Evolutionary conservation across 1,140 invertebrate species (phyloP), one percentile per base, ranked within the genome.

Genomic region (Atopsyche davidsoni): DNA sequence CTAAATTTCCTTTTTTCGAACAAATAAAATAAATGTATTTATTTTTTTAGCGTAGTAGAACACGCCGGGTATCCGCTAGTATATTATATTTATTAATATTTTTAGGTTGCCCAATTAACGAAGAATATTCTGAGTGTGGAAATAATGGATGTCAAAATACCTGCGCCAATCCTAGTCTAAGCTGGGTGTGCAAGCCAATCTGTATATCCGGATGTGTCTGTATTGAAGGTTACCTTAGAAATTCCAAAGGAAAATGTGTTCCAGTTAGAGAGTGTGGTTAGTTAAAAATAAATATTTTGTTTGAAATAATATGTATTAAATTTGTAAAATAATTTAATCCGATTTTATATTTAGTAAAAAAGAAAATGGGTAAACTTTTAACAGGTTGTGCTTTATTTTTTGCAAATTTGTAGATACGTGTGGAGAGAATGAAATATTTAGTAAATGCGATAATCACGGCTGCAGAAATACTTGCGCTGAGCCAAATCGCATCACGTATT

Each of bases 91-190:
- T n/a, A n/a, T n/a, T n/a, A n/a, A n/a, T n/a, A n/a, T n/a, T n/a
- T n/a, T n/a, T n/a, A n/a, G n/a, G n/a, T n/a, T n/a, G n/a, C n/a
- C n/a, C n/a, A n/a, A n/a, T n/a, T n/a, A n/a, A 43, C 21, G 21
- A 43, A 43, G 21, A 23, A 4, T 43, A 43, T 43, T 43, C 41
- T 4, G 23, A 43, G n/a, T 43, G 19, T 43, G 24, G 41, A 24
- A 13, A 23, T 13, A 43, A 22, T 25, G 19, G 13, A 3, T 43
- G 41, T 18, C 11, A 43, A 43, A 43, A 43, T 17, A 43, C 41
- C 10, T 43, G 41, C 19, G 24, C 21, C 3, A 25, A 23, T n/a
- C 14, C 19, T 17, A 19, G 3, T 19, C 4, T 18, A 21, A 21
- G 6, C 6, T 7, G 4, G 7, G 9, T 7, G 9, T 41, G 39